phyloP scores from a whole-genome alignment of 1,140 invertebrate species.

The Lanistes nyassanus region DNA sequence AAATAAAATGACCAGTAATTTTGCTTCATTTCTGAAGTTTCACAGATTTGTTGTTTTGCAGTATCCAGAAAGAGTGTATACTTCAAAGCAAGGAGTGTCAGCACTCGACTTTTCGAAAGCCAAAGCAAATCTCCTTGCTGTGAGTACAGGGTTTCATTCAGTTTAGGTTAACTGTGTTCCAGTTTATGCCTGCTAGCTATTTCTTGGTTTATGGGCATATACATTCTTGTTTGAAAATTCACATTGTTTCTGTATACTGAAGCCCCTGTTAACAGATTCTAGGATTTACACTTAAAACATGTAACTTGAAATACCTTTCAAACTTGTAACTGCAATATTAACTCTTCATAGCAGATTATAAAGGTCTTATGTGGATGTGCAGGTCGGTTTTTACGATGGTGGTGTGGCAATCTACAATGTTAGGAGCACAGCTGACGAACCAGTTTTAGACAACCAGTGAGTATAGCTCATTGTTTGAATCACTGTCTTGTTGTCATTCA shows the following conservation, averaged over 20 bases:
- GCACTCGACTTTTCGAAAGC: conserved; percentile 63
- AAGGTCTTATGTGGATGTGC: neutral
- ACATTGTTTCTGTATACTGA: neutral
- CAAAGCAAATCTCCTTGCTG: conserved; percentile 64
- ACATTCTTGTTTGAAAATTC: neutral
- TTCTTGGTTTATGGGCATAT: neutral
- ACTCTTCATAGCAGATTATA: too few relatives aligned
- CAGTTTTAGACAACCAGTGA: conserved; percentile 65
- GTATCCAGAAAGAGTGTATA: conserved; percentile 65
- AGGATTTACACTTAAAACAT: too few relatives aligned
- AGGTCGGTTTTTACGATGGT: conserved; percentile 67
- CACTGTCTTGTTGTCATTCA: too few relatives aligned
- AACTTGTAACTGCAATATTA: too few relatives aligned
- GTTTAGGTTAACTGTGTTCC: too few relatives aligned
- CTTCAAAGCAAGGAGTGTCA: conserved; percentile 61
- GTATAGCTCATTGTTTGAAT: conserved; percentile 21
- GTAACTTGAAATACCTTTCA: too few relatives aligned
- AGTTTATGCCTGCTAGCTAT: too few relatives aligned
- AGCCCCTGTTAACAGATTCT: neutral
- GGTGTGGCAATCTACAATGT: conserved; percentile 66
- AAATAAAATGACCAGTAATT: neutral
- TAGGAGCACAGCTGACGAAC: conserved; percentile 52
- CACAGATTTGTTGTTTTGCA: conserved; percentile 39
- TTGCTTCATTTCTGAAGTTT: neutral
- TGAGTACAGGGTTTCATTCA: conserved; percentile 42